phyloP scores from a whole-genome alignment of 2,113 vertebrate genomes.

The Boulengeromyrus knoepffleri region DNA sequence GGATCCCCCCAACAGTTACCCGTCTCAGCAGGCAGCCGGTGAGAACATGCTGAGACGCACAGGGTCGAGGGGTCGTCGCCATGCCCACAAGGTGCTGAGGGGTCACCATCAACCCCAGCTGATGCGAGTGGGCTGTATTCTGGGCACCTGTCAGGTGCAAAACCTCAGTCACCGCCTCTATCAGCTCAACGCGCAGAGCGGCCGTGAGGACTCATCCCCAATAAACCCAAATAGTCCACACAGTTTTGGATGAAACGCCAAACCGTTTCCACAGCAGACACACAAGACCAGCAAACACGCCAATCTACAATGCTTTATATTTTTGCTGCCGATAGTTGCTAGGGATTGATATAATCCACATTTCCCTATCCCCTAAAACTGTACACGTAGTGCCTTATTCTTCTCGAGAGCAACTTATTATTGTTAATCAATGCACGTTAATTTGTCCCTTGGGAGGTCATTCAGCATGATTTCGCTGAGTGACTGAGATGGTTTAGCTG shows the following conservation, averaged over 20 bases:
- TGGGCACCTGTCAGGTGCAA: constrained; percentile 85
- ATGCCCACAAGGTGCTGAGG: constrained; percentile 19
- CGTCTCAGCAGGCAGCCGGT: neutral
- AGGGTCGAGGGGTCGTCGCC: constrained; percentile 45
- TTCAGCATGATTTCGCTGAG: neutral
- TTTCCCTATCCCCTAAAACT: constrained; percentile 17
- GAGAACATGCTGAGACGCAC: constrained; percentile 13
- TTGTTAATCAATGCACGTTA: neutral
- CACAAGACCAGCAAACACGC: constrained; percentile 20
- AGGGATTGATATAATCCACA: constrained; percentile 30
- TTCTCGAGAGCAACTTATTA: neutral
- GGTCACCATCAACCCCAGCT: constrained; percentile 46
- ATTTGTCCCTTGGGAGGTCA: neutral
- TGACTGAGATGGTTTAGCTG: neutral
- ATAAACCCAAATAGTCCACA: constrained; percentile 76
- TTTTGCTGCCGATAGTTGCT: constrained; percentile 38
- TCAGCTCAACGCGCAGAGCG: constrained; percentile 67
- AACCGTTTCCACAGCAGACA: constrained; percentile 28
- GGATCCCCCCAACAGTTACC: neutral
- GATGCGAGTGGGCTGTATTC: constrained; percentile 70
- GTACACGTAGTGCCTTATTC: constrained; percentile 26
- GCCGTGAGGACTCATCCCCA: constrained; percentile 66
- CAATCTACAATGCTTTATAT: constrained; percentile 38
- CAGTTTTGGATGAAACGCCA: constrained; percentile 73
- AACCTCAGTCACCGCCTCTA: constrained; percentile 82